Conservation (phyloP, 2,888 invertebrate genomes). For the Xestia xanthographa region DNA sequence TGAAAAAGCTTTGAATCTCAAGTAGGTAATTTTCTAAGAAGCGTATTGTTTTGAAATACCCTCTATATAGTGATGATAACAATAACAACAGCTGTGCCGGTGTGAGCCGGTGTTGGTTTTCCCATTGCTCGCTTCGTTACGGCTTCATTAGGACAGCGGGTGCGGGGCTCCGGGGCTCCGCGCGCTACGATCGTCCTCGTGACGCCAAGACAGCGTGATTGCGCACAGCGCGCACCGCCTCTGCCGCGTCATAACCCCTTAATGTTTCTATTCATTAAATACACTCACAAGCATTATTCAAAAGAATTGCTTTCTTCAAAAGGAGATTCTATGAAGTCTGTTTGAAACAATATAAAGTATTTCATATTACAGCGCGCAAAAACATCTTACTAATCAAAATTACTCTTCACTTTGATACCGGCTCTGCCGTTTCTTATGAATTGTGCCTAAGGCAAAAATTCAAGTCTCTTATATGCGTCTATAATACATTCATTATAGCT, state of each 20-base stretch:
- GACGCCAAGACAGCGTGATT: slow-evolving; percentile 59
- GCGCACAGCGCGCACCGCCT: slow-evolving; percentile 33
- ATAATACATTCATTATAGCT: slow-evolving; percentile 73
- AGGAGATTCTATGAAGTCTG: slow-evolving; percentile 10
- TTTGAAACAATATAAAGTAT: slow-evolving; percentile 24
- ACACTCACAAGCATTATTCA: slow-evolving; percentile 15
- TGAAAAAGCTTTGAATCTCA: slow-evolving; percentile 65
- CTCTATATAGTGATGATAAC: slow-evolving; percentile 79
- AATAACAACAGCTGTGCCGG: slow-evolving; percentile 83
- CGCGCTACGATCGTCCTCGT: slow-evolving; percentile 53
- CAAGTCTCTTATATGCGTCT: slow-evolving; percentile 75
- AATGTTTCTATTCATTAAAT: slow-evolving; percentile 45
- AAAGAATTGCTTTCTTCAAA: slow-evolving; percentile 9
- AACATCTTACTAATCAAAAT: slow-evolving; percentile 19
- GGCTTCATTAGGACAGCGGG: slow-evolving; percentile 84
- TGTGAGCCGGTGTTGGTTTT: slow-evolving; percentile 80
- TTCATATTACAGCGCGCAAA: slow-evolving; percentile 15
- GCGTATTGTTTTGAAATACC: slow-evolving; percentile 74
- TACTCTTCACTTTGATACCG: slow-evolving; percentile 18
- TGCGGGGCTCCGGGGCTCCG: slow-evolving; percentile 58
- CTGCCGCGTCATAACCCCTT: slow-evolving; percentile 35
- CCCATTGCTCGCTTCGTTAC: slow-evolving; percentile 83
- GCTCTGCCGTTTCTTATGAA: slow-evolving; percentile 34
- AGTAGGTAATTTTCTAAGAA: slow-evolving; percentile 70
- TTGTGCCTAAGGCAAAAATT: slow-evolving; percentile 56